Evolutionary conservation across 2,113 vertebrate species (phyloP).

Genomic region (Poeciliopsis retropinna): DNA sequence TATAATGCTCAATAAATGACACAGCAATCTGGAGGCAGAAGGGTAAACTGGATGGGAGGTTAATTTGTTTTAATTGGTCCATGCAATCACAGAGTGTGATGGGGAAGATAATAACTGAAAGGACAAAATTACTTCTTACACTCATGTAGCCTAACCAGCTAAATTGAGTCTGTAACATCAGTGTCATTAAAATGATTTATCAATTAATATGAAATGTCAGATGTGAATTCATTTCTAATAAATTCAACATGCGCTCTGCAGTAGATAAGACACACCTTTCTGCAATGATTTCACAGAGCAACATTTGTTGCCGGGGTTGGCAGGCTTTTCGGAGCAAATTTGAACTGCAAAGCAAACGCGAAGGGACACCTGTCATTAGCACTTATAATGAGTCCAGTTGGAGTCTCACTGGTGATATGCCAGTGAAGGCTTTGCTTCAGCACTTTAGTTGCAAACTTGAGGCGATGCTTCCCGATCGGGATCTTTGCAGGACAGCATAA

Average conservation of each 20-base stretch:
- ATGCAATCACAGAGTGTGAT: conserved; percentile 58
- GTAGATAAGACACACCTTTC: conserved; percentile 34
- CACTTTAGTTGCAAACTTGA: conserved; percentile 29
- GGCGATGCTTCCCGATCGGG: conserved; percentile 5
- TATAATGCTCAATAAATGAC: conserved; percentile 52
- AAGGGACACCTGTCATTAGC: conserved; percentile 69
- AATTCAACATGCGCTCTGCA: conserved; percentile 29
- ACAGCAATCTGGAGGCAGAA: conserved; percentile 57
- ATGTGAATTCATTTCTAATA: conserved; percentile 67
- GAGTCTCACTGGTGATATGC: conserved; percentile 39
- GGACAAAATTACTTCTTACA: conserved; percentile 56
- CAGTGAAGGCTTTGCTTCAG: conserved; percentile 24
- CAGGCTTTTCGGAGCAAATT: conserved; percentile 46
- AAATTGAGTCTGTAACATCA: conserved; percentile 71
- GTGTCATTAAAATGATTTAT: conserved; percentile 59
- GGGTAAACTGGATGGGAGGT: conserved; percentile 55
- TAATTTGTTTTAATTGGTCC: conserved; percentile 70
- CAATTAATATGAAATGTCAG: conserved; percentile 66
- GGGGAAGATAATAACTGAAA: conserved; percentile 64
- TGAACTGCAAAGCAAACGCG: conserved; percentile 39
- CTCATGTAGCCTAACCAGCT: conserved; percentile 58
- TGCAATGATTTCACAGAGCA: conserved; percentile 14
- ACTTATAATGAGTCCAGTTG: conserved; percentile 59
- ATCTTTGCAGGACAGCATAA: conserved; percentile 15
- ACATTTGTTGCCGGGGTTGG: conserved; percentile 12